phyloP scores from a whole-genome alignment of 1,140 invertebrate genomes.

The Diorhabda sublineata region DNA sequence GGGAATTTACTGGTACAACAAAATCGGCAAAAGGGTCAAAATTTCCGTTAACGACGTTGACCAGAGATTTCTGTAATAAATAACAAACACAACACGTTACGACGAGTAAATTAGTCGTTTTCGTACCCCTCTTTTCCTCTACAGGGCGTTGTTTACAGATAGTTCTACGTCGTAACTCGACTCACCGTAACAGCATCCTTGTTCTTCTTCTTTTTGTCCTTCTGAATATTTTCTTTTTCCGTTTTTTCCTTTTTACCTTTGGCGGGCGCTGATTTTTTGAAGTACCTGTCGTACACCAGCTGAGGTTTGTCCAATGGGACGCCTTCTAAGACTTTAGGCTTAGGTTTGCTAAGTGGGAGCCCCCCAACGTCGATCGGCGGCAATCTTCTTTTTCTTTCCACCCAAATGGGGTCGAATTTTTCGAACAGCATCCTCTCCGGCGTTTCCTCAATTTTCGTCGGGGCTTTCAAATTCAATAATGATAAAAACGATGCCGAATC shows the following conservation, averaged over 20 bases:
- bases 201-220: background rate
- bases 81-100: too few relatives aligned
- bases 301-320: constrained; percentile 8
- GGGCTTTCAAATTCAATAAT: background rate
- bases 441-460: constrained; percentile 3
- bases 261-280: background rate
- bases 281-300: constrained; percentile 17
- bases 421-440: constrained; percentile 28
- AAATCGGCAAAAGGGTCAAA: background rate
- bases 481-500: background rate
- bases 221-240: background rate
- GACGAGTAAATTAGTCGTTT: too few relatives aligned
- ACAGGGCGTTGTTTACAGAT: too few relatives aligned
- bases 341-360: constrained; percentile 8
- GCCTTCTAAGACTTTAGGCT: constrained; percentile 18
- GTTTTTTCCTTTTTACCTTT: background rate
- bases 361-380: background rate
- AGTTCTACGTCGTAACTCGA: background rate
- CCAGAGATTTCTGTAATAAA: too few relatives aligned
- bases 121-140: too few relatives aligned
- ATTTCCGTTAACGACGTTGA: background rate
- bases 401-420: constrained; percentile 29
- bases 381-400: constrained; percentile 23
- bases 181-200: background rate
- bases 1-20: background rate